Percentiles rank a stretch among this genome's conserved stretches.
Evolutionary conservation across 2,888 invertebrate species (phyloP).

Genomic region (Megastigmus dorsalis): DNA sequence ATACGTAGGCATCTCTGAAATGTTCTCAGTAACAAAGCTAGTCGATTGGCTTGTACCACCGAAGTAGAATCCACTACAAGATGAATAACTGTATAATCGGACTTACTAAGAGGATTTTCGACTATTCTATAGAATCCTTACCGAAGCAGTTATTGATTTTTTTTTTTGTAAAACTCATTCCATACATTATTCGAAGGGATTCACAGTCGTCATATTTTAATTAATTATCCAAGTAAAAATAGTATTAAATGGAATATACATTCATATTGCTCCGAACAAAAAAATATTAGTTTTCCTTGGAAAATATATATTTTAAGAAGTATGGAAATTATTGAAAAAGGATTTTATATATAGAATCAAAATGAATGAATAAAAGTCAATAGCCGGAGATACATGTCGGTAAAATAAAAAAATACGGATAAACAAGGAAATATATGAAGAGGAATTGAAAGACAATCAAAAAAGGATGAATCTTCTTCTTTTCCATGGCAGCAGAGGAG

Average conservation of each 20-base stretch:
- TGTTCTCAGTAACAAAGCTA: constrained; percentile 6
- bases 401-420: too few species aligned
- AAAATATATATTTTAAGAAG: neutral
- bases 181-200: neutral
- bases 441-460: constrained; percentile 13
- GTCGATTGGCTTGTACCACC: neutral
- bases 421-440: neutral
- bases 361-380: too few species aligned
- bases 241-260: too few species aligned
- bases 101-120: constrained; percentile 18
- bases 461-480: constrained; percentile 7
- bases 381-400: too few species aligned
- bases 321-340: neutral
- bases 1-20: neutral
- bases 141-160: neutral
- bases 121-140: constrained; percentile 7
- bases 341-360: too few species aligned
- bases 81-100: constrained; percentile 34
- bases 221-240: too few species aligned
- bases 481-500: neutral
- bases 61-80: neutral
- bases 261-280: neutral
- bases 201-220: too few species aligned
- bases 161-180: too few species aligned
- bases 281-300: neutral